phyloP scores from a whole-genome alignment of 2,888 invertebrate species.

The Anoplius nigerrimus region DNA sequence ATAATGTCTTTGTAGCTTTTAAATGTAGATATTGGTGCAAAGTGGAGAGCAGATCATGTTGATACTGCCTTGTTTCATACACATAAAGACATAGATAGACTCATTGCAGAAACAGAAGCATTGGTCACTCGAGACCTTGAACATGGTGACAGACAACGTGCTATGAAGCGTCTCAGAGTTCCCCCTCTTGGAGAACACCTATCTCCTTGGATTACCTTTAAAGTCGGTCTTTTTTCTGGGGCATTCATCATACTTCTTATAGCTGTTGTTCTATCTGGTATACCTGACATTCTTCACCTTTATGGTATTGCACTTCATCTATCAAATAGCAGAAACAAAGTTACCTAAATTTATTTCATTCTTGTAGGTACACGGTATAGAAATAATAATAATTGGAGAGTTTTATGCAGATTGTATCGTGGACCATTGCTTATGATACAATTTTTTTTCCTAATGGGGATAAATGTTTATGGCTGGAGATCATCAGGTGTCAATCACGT shows the following conservation, averaged over 20 bases:
- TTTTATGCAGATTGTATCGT: constrained; percentile 90
- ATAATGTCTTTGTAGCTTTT: constrained; percentile 76
- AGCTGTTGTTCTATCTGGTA: constrained; percentile 86
- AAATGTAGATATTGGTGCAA: constrained; percentile 82
- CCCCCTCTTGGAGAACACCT: constrained; percentile 91
- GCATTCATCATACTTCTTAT: constrained; percentile 85
- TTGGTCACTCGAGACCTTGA: constrained; percentile 83
- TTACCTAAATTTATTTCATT: not conserved
- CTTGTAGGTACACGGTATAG: constrained; percentile 44
- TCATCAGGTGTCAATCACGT: constrained; percentile 99
- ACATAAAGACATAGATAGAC: constrained; percentile 89
- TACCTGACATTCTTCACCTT: too few species aligned
- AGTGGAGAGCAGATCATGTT: constrained; percentile 87
- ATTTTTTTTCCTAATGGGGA: constrained; percentile 95
- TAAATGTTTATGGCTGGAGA: constrained; percentile 98
- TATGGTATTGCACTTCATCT: not conserved
- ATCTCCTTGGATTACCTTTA: constrained; percentile 84
- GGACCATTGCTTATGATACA: constrained; percentile 94
- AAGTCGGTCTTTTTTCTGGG: constrained; percentile 89
- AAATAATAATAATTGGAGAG: constrained; percentile 77
- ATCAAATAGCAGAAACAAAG: not conserved
- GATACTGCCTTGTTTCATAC: constrained; percentile 90
- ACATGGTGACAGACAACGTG: constrained; percentile 87
- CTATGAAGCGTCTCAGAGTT: constrained; percentile 91
- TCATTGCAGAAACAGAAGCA: constrained; percentile 88